phyloP scores from a whole-genome alignment of 2,888 invertebrate species.

The Pyrrhia umbra region DNA sequence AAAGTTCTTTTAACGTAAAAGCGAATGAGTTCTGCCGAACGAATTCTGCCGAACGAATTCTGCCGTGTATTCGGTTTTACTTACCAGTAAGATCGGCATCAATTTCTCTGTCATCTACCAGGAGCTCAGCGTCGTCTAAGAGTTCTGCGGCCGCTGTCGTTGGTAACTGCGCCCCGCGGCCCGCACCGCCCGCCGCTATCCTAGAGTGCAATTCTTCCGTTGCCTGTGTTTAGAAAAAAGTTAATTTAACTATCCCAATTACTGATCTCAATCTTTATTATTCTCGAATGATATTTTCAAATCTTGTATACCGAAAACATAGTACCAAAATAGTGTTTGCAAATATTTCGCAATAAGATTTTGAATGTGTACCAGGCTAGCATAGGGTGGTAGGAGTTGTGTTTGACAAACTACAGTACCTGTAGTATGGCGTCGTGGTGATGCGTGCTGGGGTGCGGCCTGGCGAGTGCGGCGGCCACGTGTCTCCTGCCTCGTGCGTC shows the following conservation, averaged over 20 bases:
- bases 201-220: constrained; percentile 98
- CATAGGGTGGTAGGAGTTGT: background rate
- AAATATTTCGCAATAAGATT: background rate
- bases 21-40: no score
- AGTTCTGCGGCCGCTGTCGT: constrained; percentile 95
- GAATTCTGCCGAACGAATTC: no score
- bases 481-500: constrained; percentile 98
- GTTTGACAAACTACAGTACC: no score
- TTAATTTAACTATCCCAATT: background rate
- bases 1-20: background rate
- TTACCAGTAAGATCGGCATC: constrained; percentile 96
- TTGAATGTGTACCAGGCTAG: constrained; percentile 8
- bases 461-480: constrained; percentile 96
- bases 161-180: constrained; percentile 91
- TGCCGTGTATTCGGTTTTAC: background rate
- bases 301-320: no score
- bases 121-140: constrained; percentile 97
- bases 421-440: constrained; percentile 97
- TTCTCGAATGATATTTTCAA: no score
- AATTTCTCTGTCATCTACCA: constrained; percentile 96
- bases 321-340: background rate
- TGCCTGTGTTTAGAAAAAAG: constrained; percentile 87
- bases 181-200: constrained; percentile 91
- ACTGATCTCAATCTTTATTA: background rate
- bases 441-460: constrained; percentile 94